Evolutionary conservation across 2,888 invertebrate genomes (phyloP).

Genomic region (Leucophenga montana): DNA sequence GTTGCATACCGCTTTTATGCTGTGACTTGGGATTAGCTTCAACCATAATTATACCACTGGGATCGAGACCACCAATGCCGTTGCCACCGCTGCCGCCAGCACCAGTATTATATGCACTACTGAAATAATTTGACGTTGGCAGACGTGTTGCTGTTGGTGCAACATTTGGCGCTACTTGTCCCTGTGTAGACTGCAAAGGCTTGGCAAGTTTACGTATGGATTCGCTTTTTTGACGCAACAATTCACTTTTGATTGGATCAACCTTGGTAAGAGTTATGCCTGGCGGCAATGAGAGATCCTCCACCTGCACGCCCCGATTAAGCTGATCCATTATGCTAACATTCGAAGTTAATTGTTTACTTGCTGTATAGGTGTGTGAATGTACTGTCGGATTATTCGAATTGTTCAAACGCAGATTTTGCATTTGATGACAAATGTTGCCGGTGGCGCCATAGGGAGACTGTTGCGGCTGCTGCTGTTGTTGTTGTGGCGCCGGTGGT

Average conservation of each 20-base stretch:
- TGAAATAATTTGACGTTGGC: constrained; percentile 39
- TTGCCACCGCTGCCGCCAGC: constrained; percentile 53
- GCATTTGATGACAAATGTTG: constrained; percentile 64
- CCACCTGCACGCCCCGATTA: constrained; percentile 75
- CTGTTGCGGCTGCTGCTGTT: constrained; percentile 39
- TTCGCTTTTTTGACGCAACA: constrained; percentile 70
- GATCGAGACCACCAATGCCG: constrained; percentile 56
- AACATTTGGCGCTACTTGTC: constrained; percentile 13
- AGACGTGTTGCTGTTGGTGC: constrained; percentile 25
- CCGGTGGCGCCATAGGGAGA: constrained; percentile 53
- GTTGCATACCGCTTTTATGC: constrained; percentile 34
- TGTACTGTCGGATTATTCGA: constrained; percentile 32
- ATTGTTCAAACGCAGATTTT: constrained; percentile 57
- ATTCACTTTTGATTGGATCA: constrained; percentile 74
- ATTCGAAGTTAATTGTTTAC: constrained; percentile 44
- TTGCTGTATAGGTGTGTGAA: not conserved
- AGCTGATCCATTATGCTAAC: constrained; percentile 74
- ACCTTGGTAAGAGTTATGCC: constrained; percentile 87
- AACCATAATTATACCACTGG: constrained; percentile 71
- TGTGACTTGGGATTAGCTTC: constrained; percentile 63
- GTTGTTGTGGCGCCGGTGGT: constrained; percentile 47
- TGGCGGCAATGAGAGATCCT: constrained; percentile 81
- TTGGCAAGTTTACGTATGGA: constrained; percentile 70
- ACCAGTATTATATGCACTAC: constrained; percentile 16
- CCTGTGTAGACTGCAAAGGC: constrained; percentile 46